These are phyloP conservation scores for Microtus ochrogaster DNA, from an alignment of 2,113 vertebrate genomes.

Conservation along the genomic window DNA sequence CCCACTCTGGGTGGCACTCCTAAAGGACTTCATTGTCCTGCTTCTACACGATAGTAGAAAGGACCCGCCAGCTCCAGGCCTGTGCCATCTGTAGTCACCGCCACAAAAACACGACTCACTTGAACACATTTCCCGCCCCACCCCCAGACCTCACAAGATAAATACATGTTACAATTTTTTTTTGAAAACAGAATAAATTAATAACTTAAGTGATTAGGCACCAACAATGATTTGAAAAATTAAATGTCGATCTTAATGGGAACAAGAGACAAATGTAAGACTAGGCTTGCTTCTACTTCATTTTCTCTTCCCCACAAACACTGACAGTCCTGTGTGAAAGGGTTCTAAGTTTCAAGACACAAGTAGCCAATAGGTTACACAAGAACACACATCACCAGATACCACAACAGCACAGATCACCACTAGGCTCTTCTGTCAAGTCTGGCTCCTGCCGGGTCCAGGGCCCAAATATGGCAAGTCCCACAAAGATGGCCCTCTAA, in stretches of 20 bases:
- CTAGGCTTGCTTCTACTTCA: not conserved
- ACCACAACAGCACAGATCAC: not conserved
- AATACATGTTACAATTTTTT: slow-evolving; percentile 87
- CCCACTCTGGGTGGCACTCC: slow-evolving; percentile 23
- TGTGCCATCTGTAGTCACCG: slow-evolving; percentile 86
- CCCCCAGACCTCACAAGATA: slow-evolving; percentile 84
- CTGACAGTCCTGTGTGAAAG: slow-evolving; percentile 55
- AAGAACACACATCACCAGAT: slow-evolving; percentile 42
- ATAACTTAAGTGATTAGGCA: slow-evolving; percentile 98
- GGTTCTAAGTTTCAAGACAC: slow-evolving; percentile 70
- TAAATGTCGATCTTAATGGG: slow-evolving; percentile 85
- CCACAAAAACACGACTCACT: slow-evolving; percentile 83
- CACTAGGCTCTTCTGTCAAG: not conserved
- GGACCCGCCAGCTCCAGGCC: slow-evolving; percentile 82
- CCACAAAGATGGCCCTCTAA: not conserved
- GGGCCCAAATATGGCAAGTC: not conserved
- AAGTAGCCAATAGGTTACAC: slow-evolving; percentile 49
- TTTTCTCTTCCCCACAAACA: slow-evolving; percentile 49
- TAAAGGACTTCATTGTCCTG: slow-evolving; percentile 83
- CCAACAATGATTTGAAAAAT: slow-evolving; percentile 91
- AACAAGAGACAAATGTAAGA: slow-evolving; percentile 69
- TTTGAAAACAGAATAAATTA: slow-evolving; percentile 96
- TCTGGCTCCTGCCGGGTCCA: not conserved
- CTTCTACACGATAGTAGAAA: slow-evolving; percentile 77
- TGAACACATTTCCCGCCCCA: slow-evolving; percentile 71